Percentiles rank a stretch among this genome's conserved stretches.
These are phyloP conservation scores for Megaceryle alcyon DNA, from an alignment of 2,797 vertebrate genomes.

Conservation along the genomic window DNA sequence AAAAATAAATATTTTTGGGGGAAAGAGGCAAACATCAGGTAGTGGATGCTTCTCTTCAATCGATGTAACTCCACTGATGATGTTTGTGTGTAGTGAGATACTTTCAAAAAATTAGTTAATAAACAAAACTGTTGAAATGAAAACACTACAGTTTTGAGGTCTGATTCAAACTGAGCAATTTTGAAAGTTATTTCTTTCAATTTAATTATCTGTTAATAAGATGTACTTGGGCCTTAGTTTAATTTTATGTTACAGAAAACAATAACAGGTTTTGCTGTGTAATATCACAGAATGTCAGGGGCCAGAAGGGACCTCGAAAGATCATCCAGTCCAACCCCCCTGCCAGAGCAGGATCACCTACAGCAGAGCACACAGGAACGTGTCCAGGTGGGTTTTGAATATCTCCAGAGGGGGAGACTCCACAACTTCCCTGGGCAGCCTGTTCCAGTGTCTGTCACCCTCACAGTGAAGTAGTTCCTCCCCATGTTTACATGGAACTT, in stretches of 20 bases:
- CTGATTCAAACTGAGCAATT: background rate
- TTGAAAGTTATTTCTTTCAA: background rate
- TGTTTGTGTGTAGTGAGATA: background rate
- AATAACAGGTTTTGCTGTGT: background rate
- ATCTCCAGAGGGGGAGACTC: too few species aligned
- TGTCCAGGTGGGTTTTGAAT: too few species aligned
- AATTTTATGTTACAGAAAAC: background rate
- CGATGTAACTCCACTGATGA: background rate
- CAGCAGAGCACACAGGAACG: too few species aligned
- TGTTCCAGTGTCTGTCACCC: too few species aligned
- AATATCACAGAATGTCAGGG: too few species aligned
- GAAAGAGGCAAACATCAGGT: background rate
- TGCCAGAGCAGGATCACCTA: too few species aligned
- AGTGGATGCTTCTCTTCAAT: background rate
- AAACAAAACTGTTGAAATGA: background rate
- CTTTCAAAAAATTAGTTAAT: background rate
- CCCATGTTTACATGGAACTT: too few species aligned
- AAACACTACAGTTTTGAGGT: background rate
- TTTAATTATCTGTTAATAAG: background rate
- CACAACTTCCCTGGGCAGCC: too few species aligned
- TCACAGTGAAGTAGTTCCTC: too few species aligned
- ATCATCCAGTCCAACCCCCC: too few species aligned
- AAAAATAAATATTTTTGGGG: background rate
- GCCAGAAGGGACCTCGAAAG: too few species aligned
- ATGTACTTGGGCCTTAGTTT: background rate